Evolutionary conservation across 2,797 vertebrate species (phyloP), one percentile per base, ranked within the genome.

Genomic region (Xiphophorus birchmanni): DNA sequence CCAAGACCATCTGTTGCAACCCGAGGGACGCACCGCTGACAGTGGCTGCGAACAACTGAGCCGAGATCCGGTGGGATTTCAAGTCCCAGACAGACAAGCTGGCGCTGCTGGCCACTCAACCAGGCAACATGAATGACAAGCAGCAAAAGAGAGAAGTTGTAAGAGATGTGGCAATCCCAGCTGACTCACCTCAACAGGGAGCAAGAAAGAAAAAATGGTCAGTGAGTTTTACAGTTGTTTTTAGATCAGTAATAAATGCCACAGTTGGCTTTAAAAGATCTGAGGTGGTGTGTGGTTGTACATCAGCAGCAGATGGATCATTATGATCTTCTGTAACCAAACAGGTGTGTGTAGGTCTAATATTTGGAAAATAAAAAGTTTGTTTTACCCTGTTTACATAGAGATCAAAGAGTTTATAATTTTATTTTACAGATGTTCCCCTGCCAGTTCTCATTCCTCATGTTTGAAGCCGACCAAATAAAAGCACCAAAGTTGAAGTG

Each of bases 51-150:
- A 74, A 65, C 45, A 74, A 29, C 56, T 50, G 35, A 80, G 72
- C 56, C 9, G n/a, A 65, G 32, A 42, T n/a, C 71, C 71, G 21
- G 56, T 29, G 78, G 72, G 58, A 65, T 65, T 74, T 80, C 32
- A 50, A 50, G 56, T 63, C 78, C 56, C 45, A 50, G 56, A 80
- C 54, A 74, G 40, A 74, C 50, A 78, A 73, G 67, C 67, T 72
- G 67, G 50, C 32, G 40, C 50, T 72, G 50, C 67, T 56, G 40
- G n/a, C 12, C 50, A 52, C 29, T 54, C 77, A 78, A 56, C 32
- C 42, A 48, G 71, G 58, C 52, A 60, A 17, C 12, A 42, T 79
- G 72, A 74, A n/a, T 74, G 78, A 74, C 78, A 79, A 63, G 78
- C n/a, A 65, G 44, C 44, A 79, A 71, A 71, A 75, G 40, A 75